Evolutionary conservation across 2,113 vertebrate species (phyloP), one percentile per base, ranked within the genome.

Genomic region (Sciurus niger): DNA sequence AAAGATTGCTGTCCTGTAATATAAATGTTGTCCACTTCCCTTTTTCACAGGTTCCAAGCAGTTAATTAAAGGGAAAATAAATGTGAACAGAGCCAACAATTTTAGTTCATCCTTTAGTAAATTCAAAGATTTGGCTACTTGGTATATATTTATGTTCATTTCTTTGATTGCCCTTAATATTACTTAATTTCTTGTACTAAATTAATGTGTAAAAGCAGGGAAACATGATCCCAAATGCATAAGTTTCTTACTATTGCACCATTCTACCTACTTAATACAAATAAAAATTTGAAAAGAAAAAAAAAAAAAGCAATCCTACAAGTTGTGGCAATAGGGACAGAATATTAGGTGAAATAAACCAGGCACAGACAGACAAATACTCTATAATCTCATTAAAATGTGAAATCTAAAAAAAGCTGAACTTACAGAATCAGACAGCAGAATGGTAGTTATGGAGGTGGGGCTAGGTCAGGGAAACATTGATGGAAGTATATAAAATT

Each of bases 211-310:
- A 98, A 48, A 87, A 85, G 74, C 94, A 97, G 93, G 82, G 85
- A 98, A 97, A 97, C 0, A 58, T 53, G 79, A 86, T 86, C 97
- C 98, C 97, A 98, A 87, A 65, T 98, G 96, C 98, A 86, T 97
- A 97, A 85, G 96, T 98, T 98, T 97, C 95, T 98, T 98, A 98
- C 96, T 98, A 97, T 97, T 97, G 94, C 83, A 77, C 95, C 98
- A 98, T 98, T 98, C 98, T 95, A 94, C 97, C 74, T 24, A 95
- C 80, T 87, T 92, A 96, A 98, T 90, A 93, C 96, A 95, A 99
- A 98, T 98, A 99, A 99, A 99, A 96, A 97, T 96, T 98, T 94
- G 32, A 97, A 98, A 98, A 98, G 46, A 48, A 48, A 48, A 48
- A 48, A 48, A 46, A 48, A 48, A 48, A 48, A 48, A 9, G 46